These are phyloP conservation scores for Prietella phreatophila DNA, from an alignment of 2,113 vertebrate species.

Conservation along the genomic window DNA sequence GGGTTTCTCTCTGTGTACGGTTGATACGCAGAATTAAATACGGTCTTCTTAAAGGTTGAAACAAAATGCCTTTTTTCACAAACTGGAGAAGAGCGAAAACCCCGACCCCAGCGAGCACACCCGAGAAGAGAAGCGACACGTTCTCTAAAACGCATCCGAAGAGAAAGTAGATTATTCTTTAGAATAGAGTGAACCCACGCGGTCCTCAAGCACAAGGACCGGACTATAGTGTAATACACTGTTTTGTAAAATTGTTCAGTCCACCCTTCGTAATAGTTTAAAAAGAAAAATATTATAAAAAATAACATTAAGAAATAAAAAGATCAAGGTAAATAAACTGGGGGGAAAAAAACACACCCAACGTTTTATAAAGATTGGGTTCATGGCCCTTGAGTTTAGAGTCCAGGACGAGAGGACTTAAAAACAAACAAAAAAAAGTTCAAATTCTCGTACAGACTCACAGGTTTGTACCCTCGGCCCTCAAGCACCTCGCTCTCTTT, in stretches of 20 bases:
- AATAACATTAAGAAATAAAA: slow-evolving; percentile 74
- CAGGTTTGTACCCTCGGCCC: slow-evolving; percentile 78
- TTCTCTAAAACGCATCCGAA: slow-evolving; percentile 66
- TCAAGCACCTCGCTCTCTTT: slow-evolving; percentile 68
- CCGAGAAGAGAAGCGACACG: slow-evolving; percentile 70
- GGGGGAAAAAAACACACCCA: slow-evolving; percentile 73
- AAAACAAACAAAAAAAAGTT: slow-evolving; percentile 71
- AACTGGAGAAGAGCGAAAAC: slow-evolving; percentile 69
- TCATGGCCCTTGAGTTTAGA: slow-evolving; percentile 78
- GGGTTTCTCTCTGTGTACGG: not conserved
- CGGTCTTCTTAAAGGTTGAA: slow-evolving; percentile 66
- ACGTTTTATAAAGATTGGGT: slow-evolving; percentile 78
- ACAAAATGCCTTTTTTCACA: slow-evolving; percentile 76
- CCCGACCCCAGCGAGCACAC: slow-evolving; percentile 66
- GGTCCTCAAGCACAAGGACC: slow-evolving; percentile 73
- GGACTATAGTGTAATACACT: slow-evolving; percentile 63
- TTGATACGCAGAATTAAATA: slow-evolving; percentile 23
- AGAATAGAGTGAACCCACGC: slow-evolving; percentile 73
- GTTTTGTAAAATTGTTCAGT: slow-evolving; percentile 67
- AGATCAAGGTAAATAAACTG: slow-evolving; percentile 64
- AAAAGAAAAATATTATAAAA: slow-evolving; percentile 77
- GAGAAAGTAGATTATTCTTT: slow-evolving; percentile 69
- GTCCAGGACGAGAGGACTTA: slow-evolving; percentile 79
- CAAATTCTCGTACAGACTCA: slow-evolving; percentile 83
- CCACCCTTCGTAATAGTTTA: slow-evolving; percentile 70